Evolutionary conservation across 1,140 invertebrate species (phyloP), one percentile per base, ranked within the genome.

Genomic region (Drosophila sechellia): DNA sequence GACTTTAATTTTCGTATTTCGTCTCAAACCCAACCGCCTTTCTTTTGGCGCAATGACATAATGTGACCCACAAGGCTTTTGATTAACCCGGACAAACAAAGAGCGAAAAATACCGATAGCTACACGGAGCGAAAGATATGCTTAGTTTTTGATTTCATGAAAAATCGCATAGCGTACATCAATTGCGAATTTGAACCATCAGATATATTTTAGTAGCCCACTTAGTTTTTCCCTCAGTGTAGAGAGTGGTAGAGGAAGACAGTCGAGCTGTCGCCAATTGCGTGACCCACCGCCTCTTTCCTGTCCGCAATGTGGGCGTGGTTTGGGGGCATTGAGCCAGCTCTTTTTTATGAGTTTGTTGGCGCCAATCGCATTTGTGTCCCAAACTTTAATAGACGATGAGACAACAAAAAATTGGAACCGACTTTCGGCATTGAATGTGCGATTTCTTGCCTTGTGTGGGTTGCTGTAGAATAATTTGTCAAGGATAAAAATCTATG

Each of bases 261-360:
- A 31, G 31, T 69, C 27, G 35, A 17, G 61, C 75, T 77, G 72
- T 68, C 74, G 63, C 73, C 74, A 69, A 68, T 48, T 52, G 46
- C 53, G 43, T 53, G 53, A 20, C 39, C 58, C 59, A 35, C 45
- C 57, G 46, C 53, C 69, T 37, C 27, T 55, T 78, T 60, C 20
- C 57, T 63, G 60, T 71, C 52, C 48, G n/a, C 73, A 43, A 31
- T 20, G 35, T 39, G 40, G 40, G 54, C 71, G 48, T 54, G 40
- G n/a, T 22, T 31, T 57, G 46, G 15, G 31, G 56, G 58, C 56
- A 68, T 27, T 49, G 42, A 68, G 77, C 64, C 69, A 49, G 69
- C 37, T 63, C 35, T 71, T 86, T 48, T 86, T 86, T 87, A 86
- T 83, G 76, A 81, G 56, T 72, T 86, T 77, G 34, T 40, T 89